Evolutionary conservation across 2,888 invertebrate species (phyloP).

Genomic region (Ornithoptera alexandrae): DNA sequence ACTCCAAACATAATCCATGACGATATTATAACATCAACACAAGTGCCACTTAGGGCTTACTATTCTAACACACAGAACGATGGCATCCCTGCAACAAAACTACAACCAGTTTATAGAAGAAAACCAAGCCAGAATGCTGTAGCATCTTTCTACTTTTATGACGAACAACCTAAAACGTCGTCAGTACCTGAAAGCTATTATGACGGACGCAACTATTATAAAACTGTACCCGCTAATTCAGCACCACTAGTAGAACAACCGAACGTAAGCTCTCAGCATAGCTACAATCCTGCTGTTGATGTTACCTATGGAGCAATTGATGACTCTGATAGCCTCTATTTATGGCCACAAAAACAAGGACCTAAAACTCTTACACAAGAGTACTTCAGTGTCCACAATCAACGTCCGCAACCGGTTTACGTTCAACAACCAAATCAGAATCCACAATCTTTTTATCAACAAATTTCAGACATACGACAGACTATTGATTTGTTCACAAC

Average conservation of each 20-base stretch:
- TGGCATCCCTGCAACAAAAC: conserved; percentile 75
- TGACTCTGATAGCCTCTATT: conserved; percentile 68
- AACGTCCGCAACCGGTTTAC: conserved; percentile 60
- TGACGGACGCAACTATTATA: conserved; percentile 71
- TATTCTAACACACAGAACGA: conserved; percentile 80
- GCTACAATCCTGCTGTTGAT: conserved; percentile 63
- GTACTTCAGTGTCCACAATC: conserved; percentile 76
- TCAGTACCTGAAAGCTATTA: conserved; percentile 77
- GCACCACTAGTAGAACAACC: conserved; percentile 49
- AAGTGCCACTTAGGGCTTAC: conserved; percentile 81
- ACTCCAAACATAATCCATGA: conserved; percentile 51
- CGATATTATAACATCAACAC: conserved; percentile 78
- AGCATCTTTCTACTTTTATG: conserved; percentile 85
- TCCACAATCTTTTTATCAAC: conserved; percentile 81
- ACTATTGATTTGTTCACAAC: conserved; percentile 83
- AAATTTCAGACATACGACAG: conserved; percentile 83
- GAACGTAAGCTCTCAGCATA: conserved; percentile 56
- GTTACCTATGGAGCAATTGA: conserved; percentile 71
- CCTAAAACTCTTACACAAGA: conserved; percentile 75
- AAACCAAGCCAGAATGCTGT: conserved; percentile 70
- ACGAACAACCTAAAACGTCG: conserved; percentile 80
- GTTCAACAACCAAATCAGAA: conserved; percentile 66
- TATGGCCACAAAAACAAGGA: conserved; percentile 76
- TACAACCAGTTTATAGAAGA: conserved; percentile 72
- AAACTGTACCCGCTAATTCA: conserved; percentile 57